A percentile compares a stretch with the other conserved stretches of the same genome.
Conservation (phyloP, 2,113 vertebrate genomes). For the Lampris megalopsis region DNA sequence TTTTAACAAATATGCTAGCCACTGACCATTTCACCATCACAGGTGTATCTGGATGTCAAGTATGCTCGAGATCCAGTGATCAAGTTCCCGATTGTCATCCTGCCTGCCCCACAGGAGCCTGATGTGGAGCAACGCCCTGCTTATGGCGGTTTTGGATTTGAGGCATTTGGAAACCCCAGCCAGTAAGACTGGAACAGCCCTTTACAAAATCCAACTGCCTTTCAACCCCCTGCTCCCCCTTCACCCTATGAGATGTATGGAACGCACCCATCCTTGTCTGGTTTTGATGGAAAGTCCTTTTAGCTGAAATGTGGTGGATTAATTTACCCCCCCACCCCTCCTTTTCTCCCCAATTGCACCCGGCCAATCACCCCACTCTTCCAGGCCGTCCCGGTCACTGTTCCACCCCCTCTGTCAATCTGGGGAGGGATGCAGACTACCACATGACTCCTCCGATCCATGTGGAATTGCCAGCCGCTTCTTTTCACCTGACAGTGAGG, state of each 20-base stretch:
- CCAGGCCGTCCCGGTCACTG: no score
- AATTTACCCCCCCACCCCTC: no score
- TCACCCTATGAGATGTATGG: constrained; percentile 25
- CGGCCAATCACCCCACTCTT: no score
- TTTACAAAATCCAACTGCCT: constrained; percentile 15
- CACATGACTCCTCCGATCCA: no score
- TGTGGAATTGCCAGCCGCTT: no score
- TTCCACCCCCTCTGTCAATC: no score
- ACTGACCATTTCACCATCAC: neutral
- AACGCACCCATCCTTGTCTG: constrained; percentile 29
- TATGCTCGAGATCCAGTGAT: constrained; percentile 57
- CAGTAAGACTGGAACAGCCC: neutral
- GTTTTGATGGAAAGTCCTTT: constrained; percentile 16
- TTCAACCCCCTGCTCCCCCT: constrained; percentile 18
- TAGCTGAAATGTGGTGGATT: neutral
- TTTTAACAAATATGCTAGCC: no score
- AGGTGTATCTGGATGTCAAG: constrained; percentile 73
- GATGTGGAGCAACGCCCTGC: neutral
- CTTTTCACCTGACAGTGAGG: no score
- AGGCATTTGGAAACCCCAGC: constrained; percentile 3
- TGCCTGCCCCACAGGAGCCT: constrained; percentile 15
- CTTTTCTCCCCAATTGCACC: no score
- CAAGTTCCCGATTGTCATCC: constrained; percentile 65
- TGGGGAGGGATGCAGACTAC: no score
- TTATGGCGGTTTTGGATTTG: constrained; percentile 18